These are phyloP conservation scores for Gerris buenoi DNA, from an alignment of 1,140 invertebrate genomes.

Conservation along the genomic window DNA sequence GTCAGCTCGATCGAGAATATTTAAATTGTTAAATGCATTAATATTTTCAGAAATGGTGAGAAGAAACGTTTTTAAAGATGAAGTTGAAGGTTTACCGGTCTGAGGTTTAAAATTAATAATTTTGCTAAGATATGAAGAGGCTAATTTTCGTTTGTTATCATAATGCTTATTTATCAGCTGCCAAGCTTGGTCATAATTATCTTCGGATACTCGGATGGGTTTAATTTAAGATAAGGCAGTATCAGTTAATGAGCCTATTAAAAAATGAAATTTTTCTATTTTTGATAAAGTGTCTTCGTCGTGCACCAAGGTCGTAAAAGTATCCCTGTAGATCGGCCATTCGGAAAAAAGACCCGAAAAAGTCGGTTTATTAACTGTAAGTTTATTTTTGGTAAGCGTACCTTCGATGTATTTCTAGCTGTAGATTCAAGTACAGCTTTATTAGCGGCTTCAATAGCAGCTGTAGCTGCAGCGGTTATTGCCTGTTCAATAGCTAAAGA, in stretches of 20 bases:
- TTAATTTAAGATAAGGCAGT: neutral
- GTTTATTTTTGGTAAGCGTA: neutral
- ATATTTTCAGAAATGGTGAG: neutral
- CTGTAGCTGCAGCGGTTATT: neutral
- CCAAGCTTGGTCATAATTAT: slow-evolving; percentile 1
- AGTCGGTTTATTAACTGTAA: neutral
- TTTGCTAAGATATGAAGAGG: neutral
- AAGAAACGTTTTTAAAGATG: neutral
- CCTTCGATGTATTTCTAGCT: neutral
- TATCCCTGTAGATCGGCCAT: neutral
- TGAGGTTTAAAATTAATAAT: neutral
- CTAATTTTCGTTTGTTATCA: neutral
- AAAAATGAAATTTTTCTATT: slow-evolving; percentile 1
- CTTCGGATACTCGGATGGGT: neutral
- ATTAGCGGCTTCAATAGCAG: neutral
- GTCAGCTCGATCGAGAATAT: neutral
- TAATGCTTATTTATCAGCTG: neutral
- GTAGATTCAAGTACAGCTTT: neutral
- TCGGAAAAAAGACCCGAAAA: neutral
- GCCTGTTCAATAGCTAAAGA: neutral
- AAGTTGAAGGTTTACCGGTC: neutral
- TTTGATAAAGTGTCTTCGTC: neutral
- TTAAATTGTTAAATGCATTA: neutral
- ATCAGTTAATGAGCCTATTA: neutral
- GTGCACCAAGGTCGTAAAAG: neutral